Conservation (phyloP, 2,888 invertebrate genomes). For the Drosophila kokeensis region DNA sequence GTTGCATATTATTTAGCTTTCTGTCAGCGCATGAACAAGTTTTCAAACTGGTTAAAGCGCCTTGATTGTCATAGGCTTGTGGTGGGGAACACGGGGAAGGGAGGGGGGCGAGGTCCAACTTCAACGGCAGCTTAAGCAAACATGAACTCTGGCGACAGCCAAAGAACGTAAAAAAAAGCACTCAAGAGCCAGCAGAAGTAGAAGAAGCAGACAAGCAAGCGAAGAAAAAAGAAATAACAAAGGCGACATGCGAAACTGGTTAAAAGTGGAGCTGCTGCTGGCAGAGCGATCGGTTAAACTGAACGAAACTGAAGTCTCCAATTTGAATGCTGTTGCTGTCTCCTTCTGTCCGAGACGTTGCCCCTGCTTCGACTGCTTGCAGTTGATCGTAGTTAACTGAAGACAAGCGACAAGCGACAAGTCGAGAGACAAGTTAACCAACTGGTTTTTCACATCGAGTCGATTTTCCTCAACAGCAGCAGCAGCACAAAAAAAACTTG, state of each 20-base stretch:
- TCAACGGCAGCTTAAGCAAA: constrained; percentile 73
- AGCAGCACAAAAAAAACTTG: constrained; percentile 16
- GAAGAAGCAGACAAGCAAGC: constrained; percentile 19
- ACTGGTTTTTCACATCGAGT: constrained; percentile 58
- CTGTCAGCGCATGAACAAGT: constrained; percentile 53
- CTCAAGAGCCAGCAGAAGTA: constrained; percentile 28
- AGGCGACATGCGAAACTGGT: constrained; percentile 61
- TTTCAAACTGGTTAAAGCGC: constrained; percentile 47
- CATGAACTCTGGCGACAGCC: constrained; percentile 71
- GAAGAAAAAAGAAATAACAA: constrained; percentile 13
- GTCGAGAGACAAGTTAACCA: constrained; percentile 46
- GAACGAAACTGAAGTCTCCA: constrained; percentile 55
- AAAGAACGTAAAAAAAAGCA: constrained; percentile 51
- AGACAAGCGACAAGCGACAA: constrained; percentile 14
- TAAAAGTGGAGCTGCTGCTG: constrained; percentile 70
- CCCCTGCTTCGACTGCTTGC: constrained; percentile 58
- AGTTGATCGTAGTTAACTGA: constrained; percentile 45
- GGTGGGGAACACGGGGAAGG: neutral
- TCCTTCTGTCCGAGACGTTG: constrained; percentile 51
- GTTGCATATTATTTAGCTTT: constrained; percentile 45
- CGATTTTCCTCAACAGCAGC: constrained; percentile 39
- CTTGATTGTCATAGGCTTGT: neutral
- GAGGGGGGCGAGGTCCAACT: constrained; percentile 8
- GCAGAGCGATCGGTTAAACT: constrained; percentile 55
- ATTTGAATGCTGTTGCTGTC: constrained; percentile 22